Evolutionary conservation across 2,888 invertebrate genomes (phyloP).

Genomic region (Cordilura impudica): DNA sequence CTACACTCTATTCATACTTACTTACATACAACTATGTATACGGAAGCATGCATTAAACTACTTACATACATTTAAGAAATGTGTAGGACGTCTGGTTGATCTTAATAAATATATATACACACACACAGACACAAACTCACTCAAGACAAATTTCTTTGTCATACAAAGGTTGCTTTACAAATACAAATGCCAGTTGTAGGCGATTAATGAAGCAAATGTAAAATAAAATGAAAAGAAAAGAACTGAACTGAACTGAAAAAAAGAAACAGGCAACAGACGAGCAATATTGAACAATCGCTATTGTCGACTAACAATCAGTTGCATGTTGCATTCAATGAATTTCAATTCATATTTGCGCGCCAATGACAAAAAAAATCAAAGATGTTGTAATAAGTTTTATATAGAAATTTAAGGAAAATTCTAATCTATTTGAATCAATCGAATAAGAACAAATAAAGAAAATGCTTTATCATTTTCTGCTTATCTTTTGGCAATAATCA

Average conservation of each 20-base stretch:
- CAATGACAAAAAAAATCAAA: conserved; percentile 29
- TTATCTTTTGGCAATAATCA: conserved; percentile 44
- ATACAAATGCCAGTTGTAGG: conserved; percentile 51
- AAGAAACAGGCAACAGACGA: background rate
- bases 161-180: conserved; percentile 16
- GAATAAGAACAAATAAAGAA: conserved; percentile 1
- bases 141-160: conserved; percentile 31
- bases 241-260: no score
- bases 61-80: background rate
- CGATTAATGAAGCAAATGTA: conserved; percentile 42
- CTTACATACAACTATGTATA: background rate
- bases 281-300: conserved; percentile 24
- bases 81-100: conserved; percentile 12
- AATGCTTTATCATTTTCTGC: conserved; percentile 33
- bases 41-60: conserved; percentile 3
- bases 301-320: conserved; percentile 11
- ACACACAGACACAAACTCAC: background rate
- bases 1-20: background rate
- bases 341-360: conserved; percentile 43
- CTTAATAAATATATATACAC: background rate
- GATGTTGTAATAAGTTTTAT: background rate
- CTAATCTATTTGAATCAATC: conserved; percentile 20
- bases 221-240: conserved; percentile 8
- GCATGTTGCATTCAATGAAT: conserved; percentile 1
- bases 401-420: conserved; percentile 9